Conservation (phyloP, 1,140 invertebrate species). For the Rhagoletis pomonella region DNA sequence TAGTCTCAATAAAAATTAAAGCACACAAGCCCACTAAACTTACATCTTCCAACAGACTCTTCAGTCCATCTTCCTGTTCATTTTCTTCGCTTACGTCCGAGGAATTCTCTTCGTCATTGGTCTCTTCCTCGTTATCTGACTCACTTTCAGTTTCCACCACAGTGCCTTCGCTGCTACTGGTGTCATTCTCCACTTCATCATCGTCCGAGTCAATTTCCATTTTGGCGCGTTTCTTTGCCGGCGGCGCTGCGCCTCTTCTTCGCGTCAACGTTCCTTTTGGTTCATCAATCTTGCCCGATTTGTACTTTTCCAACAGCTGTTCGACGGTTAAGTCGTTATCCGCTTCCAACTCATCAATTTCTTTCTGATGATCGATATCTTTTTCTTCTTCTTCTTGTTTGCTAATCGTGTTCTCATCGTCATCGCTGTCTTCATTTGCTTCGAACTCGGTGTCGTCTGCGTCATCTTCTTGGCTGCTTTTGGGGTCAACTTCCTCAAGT, state of each 20-base stretch:
- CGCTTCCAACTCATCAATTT: conserved; percentile 84
- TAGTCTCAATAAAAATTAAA: not conserved
- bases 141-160: conserved; percentile 64
- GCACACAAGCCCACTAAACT: not conserved
- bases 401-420: conserved; percentile 92
- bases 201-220: conserved; percentile 69
- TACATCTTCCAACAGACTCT: conserved; percentile 79
- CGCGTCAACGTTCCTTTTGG: conserved; percentile 59
- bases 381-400: conserved; percentile 88
- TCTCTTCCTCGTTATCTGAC: conserved; percentile 73
- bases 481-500: conserved; percentile 64
- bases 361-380: conserved; percentile 82
- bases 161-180: conserved; percentile 64
- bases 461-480: conserved; percentile 62
- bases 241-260: not conserved
- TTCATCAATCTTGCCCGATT: conserved; percentile 73
- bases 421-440: conserved; percentile 81
- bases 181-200: conserved; percentile 68
- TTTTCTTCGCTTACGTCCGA: conserved; percentile 66
- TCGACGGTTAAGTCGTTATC: conserved; percentile 88
- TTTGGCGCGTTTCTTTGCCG: conserved; percentile 57
- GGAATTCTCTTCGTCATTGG: conserved; percentile 63
- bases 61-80: conserved; percentile 76
- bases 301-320: conserved; percentile 85
- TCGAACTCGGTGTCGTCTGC: conserved; percentile 81